Conservation (phyloP, 2,113 vertebrate genomes). For the Microtus montanus region DNA sequence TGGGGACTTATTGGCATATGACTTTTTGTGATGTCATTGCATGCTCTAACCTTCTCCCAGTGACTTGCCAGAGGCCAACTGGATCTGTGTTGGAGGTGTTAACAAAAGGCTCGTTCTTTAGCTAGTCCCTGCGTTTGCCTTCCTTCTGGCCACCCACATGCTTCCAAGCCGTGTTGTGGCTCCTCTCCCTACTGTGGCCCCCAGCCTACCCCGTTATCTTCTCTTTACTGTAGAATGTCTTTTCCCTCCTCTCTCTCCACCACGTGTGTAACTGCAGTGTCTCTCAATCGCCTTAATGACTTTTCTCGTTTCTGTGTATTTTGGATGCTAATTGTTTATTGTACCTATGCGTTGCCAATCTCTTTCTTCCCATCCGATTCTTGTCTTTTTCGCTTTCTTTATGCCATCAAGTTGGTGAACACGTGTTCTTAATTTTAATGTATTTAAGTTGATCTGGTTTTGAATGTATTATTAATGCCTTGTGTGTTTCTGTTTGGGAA, state of each 20-base stretch:
- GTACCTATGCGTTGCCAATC: constrained; percentile 24
- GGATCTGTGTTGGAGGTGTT: not conserved
- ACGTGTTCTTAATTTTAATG: constrained; percentile 48
- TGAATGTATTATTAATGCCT: constrained; percentile 53
- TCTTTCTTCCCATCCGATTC: constrained; percentile 27
- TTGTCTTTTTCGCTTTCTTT: constrained; percentile 37
- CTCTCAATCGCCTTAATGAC: not conserved
- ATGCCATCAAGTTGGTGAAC: constrained; percentile 17
- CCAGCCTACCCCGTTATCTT: not conserved
- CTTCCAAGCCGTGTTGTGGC: not conserved
- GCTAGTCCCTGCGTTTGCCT: not conserved
- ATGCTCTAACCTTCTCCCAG: not conserved
- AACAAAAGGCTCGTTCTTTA: not conserved
- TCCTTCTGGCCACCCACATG: not conserved
- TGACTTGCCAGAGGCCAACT: not conserved
- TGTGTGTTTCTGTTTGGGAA: constrained; percentile 43
- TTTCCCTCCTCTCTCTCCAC: not conserved
- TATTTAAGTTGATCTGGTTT: constrained; percentile 28
- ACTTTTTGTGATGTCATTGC: not conserved
- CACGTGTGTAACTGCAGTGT: not conserved
- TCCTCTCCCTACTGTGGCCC: not conserved
- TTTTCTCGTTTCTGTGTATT: constrained; percentile 32
- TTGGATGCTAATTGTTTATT: constrained; percentile 24
- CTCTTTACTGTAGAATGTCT: not conserved
- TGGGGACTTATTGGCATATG: not conserved